Conservation (phyloP, 2,797 vertebrate genomes). For the Brachyalestes nurse region DNA sequence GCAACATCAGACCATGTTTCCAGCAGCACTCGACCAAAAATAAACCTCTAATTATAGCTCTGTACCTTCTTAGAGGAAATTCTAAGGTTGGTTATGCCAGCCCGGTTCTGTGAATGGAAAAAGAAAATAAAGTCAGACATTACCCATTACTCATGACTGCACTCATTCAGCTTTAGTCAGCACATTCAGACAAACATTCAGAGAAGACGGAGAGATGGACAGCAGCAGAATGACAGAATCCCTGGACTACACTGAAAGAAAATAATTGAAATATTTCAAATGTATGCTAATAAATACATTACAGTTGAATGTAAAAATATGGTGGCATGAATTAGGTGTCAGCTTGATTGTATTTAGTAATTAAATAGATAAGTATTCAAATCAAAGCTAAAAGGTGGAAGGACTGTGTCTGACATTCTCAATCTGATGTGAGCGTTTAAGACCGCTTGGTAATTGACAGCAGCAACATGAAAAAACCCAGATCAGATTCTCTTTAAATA, state of each 20-base stretch:
- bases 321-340: too few relatives aligned
- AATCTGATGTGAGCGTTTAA: too few relatives aligned
- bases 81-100: slow-evolving; percentile 90
- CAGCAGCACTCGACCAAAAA: neutral
- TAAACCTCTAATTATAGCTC: slow-evolving; percentile 1
- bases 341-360: too few relatives aligned
- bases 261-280: neutral
- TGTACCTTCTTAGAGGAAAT: slow-evolving; percentile 98
- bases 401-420: too few relatives aligned
- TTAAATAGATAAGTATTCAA: too few relatives aligned
- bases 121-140: neutral
- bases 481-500: too few relatives aligned
- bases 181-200: neutral
- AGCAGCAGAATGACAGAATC: neutral
- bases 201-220: neutral
- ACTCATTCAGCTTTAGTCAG: slow-evolving; percentile 1
- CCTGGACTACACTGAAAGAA: neutral
- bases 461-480: too few relatives aligned
- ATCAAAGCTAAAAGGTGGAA: too few relatives aligned
- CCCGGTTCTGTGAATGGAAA: slow-evolving; percentile 81
- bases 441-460: too few relatives aligned
- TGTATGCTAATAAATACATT: neutral
- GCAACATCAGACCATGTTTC: neutral
- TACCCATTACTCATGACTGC: neutral
- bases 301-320: too few relatives aligned